Conservation (phyloP, 2,888 invertebrate species). For the Malachius bipustulatus region DNA sequence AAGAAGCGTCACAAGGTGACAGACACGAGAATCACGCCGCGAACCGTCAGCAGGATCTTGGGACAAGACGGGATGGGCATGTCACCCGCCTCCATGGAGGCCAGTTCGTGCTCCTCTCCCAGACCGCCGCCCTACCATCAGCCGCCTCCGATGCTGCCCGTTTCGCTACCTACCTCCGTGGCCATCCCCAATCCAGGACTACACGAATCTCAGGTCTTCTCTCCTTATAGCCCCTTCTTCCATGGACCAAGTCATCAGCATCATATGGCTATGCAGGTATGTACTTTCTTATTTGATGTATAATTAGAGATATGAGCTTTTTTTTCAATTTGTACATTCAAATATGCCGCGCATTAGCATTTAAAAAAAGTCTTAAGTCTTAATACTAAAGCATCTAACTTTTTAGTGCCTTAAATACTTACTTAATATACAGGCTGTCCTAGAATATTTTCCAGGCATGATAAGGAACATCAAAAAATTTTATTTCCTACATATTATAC, state of each 20-base stretch:
- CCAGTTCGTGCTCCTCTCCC: slow-evolving; percentile 49
- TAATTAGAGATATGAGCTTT: slow-evolving; percentile 6
- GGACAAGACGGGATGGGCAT: slow-evolving; percentile 67
- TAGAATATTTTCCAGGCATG: too few relatives aligned
- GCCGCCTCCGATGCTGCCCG: slow-evolving; percentile 73
- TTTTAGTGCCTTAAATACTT: too few relatives aligned
- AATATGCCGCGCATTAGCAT: not conserved
- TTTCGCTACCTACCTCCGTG: slow-evolving; percentile 86
- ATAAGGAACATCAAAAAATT: too few relatives aligned
- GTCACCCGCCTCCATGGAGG: slow-evolving; percentile 51
- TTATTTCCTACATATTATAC: too few relatives aligned
- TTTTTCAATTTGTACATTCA: slow-evolving; percentile 11
- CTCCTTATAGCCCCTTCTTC: slow-evolving; percentile 84
- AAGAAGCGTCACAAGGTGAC: slow-evolving; percentile 97
- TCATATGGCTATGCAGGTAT: slow-evolving; percentile 39
- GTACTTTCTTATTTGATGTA: too few relatives aligned
- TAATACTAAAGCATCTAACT: too few relatives aligned
- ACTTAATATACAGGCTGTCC: too few relatives aligned
- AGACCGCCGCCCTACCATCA: slow-evolving; percentile 50
- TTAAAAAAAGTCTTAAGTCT: too few relatives aligned
- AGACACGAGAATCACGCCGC: slow-evolving; percentile 82
- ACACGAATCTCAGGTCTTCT: slow-evolving; percentile 88
- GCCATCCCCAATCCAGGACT: slow-evolving; percentile 94
- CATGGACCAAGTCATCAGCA: slow-evolving; percentile 43
- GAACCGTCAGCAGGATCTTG: slow-evolving; percentile 77